Base-by-base conservation (phyloP, 2,797 vertebrate genomes). In the Platalea minor region DNA sequence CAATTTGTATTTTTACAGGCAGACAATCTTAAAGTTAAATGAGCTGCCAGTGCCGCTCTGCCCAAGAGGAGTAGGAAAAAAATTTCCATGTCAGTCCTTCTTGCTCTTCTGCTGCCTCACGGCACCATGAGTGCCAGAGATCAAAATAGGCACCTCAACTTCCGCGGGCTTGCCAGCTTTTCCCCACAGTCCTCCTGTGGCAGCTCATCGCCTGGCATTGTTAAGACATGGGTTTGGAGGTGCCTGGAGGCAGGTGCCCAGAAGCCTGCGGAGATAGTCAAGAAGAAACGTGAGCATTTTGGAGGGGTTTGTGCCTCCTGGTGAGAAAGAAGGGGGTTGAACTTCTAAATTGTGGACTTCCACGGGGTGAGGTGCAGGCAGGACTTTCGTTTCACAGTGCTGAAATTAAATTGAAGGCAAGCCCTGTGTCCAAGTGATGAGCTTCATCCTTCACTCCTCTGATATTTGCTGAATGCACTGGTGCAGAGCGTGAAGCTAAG, bases 1-100 rank as follows among this genome's bases (percentile, higher is more conserved):
- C 54, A 48, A 84, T 94, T 81, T 72, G 28, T 92, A 69, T 86
- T 95, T 96, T 91, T 63, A 88, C 24, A 51, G 16, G 54, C 72
- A 68, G 92, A 72, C 84, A 86, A 81, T 68, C 73, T 83, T 65
- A 75, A 91, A 89, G 76, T 92, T 83, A 92, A 95, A 95, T 51
- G 82, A 91, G 51, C 91, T 85, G 79, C 87, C 75, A 91, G 54
- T 65, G 85, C 46, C 57, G 31, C 35, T 26, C 51, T 96, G 79
- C 76, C 85, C 89, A 73, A 70, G 46, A 94, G 73, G 72, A 81
- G 43, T 2, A 80, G 45, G 37, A 73, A 74, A 77, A 92, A 80
- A 82, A 80, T 69, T 39, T 80, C 57, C 6, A 0, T 28, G 35
- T 65, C 78, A 72, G 86, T 81, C 75, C 64, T 86, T 61, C 75